phyloP scores from a whole-genome alignment of 1,140 invertebrate genomes.

The Ditylenchus dipsaci region DNA sequence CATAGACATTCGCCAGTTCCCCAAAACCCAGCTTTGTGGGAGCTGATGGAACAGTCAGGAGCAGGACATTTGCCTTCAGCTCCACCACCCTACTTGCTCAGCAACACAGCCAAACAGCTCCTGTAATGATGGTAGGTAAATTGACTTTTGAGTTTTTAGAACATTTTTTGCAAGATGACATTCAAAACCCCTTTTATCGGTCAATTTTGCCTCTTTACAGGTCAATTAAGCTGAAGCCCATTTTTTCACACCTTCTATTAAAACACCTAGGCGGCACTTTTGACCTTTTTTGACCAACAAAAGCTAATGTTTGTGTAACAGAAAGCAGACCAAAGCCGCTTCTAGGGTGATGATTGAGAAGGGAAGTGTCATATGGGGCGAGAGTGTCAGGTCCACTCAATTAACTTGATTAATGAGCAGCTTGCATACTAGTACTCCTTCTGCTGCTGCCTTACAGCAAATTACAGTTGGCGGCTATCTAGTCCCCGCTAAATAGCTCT shows the following conservation, averaged over 20 bases:
- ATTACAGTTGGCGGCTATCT: not conserved
- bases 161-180: not conserved
- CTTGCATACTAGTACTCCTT: not conserved
- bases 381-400: not conserved
- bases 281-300: not conserved
- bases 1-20: constrained; percentile 20
- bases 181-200: not conserved
- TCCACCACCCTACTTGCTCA: not conserved
- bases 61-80: not conserved
- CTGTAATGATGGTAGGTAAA: not conserved
- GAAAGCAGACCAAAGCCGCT: not conserved
- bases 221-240: not conserved
- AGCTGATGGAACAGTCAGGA: not conserved
- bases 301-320: not conserved
- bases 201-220: not conserved
- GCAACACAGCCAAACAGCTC: not conserved
- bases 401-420: constrained; percentile 3
- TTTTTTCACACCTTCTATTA: not conserved
- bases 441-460: not conserved
- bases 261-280: not conserved
- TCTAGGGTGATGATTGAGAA: not conserved
- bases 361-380: not conserved
- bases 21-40: constrained; percentile 15
- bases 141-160: not conserved
- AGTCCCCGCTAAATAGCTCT: constrained; percentile 2